These are phyloP conservation scores for Trachemys scripta DNA, from an alignment of 2,113 vertebrate genomes.

Conservation along the genomic window DNA sequence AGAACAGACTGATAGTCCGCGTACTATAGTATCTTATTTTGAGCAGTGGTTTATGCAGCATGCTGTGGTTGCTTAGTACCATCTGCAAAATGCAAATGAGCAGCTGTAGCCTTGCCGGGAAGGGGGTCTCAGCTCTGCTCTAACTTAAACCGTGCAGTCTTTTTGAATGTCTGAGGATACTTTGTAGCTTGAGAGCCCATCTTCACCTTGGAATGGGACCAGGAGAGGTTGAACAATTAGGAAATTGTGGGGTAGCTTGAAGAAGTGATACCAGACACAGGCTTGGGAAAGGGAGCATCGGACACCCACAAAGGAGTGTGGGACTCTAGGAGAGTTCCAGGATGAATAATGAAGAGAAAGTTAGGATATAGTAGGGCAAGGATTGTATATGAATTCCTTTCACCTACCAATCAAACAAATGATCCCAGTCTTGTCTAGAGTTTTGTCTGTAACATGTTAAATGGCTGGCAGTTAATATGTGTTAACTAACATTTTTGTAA, in stretches of 20 bases:
- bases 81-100: not conserved
- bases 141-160: not conserved
- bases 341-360: not conserved
- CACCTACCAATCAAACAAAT: not conserved
- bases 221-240: not conserved
- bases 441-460: not conserved
- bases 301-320: not conserved
- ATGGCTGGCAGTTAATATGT: not conserved
- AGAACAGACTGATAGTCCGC: fast-evolving
- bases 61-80: not conserved
- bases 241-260: not conserved
- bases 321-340: not conserved
- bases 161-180: not conserved
- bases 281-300: not conserved
- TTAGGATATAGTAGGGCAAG: not conserved
- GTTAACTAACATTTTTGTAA: not conserved
- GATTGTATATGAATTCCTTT: constrained; percentile 25
- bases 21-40: not conserved
- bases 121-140: not conserved
- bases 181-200: not conserved
- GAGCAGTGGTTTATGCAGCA: not conserved
- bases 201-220: not conserved
- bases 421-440: not conserved
- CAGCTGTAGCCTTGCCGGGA: not conserved
- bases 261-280: not conserved